Percentiles rank a stretch among this genome's conserved stretches.
Conservation (phyloP, 2,888 invertebrate species). For the Leucania comma region DNA sequence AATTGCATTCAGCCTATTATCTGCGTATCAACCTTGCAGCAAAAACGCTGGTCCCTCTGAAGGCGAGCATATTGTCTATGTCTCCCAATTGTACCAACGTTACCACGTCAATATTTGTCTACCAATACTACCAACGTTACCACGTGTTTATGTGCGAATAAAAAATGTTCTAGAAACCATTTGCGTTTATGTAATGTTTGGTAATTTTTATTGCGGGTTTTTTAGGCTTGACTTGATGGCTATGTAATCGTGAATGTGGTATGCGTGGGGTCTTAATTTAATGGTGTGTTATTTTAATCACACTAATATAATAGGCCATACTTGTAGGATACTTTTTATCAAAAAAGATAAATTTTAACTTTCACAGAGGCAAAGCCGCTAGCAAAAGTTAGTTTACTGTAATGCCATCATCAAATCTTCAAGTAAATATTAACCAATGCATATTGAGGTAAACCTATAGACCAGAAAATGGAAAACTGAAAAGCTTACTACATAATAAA, state of each 20-base stretch:
- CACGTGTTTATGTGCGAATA: slow-evolving; percentile 19
- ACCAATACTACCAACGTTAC: background rate
- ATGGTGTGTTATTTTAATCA: no score
- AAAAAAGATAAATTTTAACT: no score
- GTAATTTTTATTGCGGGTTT: background rate
- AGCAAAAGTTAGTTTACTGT: background rate
- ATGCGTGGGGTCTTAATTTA: background rate
- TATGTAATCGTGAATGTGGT: background rate
- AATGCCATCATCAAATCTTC: background rate
- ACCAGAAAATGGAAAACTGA: background rate
- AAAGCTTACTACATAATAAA: background rate
- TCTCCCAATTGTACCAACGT: background rate
- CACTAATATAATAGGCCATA: no score
- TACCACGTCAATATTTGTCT: slow-evolving; percentile 7
- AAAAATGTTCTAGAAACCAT: slow-evolving; percentile 20
- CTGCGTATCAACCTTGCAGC: slow-evolving; percentile 56
- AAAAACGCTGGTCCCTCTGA: slow-evolving; percentile 24
- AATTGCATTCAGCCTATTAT: slow-evolving; percentile 57
- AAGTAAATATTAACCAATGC: background rate
- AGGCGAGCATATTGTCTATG: slow-evolving; percentile 42
- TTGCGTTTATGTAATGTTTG: slow-evolving; percentile 33
- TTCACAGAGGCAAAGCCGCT: no score
- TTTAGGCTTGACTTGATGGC: background rate
- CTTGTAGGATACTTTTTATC: no score
- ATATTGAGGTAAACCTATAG: background rate